A percentile compares a stretch with the other conserved stretches of the same genome.
These are phyloP conservation scores for Zaprionus nigranus DNA, from an alignment of 1,140 invertebrate species.

Conservation along the genomic window DNA sequence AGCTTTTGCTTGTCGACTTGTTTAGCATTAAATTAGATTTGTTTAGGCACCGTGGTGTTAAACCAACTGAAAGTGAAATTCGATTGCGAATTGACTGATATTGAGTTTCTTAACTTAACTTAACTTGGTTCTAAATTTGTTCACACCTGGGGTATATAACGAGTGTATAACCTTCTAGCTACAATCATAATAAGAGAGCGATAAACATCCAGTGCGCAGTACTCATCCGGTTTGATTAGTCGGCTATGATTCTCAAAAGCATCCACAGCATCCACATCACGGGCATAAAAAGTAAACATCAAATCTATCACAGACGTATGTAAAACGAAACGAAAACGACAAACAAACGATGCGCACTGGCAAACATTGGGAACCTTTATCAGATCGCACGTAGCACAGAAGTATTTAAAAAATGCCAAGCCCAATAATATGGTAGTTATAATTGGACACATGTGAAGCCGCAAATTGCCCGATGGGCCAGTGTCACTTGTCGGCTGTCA, in stretches of 20 bases:
- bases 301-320: constrained; percentile 15
- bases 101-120: background rate
- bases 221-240: constrained; percentile 2
- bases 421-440: constrained; percentile 24
- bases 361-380: constrained; percentile 18
- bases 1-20: constrained; percentile 31
- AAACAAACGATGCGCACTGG: constrained; percentile 13
- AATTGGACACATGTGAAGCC: constrained; percentile 31
- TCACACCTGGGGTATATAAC: background rate
- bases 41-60: constrained; percentile 36
- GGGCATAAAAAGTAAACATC: constrained; percentile 11
- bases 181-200: background rate
- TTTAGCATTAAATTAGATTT: constrained; percentile 57
- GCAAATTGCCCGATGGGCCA: constrained; percentile 35
- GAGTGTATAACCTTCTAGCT: background rate
- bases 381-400: constrained; percentile 44
- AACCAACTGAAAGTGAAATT: constrained; percentile 24
- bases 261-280: constrained; percentile 11
- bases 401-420: constrained; percentile 47
- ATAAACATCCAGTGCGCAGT: constrained; percentile 19
- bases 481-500: constrained; percentile 19
- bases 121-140: background rate
- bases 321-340: background rate
- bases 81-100: background rate
- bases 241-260: constrained; percentile 1